Conservation (phyloP, 2,888 invertebrate species). For the Phania funesta region DNA sequence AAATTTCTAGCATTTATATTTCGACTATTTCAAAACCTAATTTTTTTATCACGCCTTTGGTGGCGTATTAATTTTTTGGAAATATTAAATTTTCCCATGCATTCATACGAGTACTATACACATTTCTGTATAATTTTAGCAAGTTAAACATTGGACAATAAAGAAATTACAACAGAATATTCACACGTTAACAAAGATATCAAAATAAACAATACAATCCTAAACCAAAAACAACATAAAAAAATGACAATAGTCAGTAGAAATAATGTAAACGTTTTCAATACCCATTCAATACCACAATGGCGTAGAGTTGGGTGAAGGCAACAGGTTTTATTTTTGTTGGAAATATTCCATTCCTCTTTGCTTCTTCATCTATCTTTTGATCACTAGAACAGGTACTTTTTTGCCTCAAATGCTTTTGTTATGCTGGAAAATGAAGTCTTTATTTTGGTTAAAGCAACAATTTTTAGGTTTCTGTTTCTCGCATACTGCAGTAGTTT, state of each 20-base stretch:
- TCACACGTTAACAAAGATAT: constrained; percentile 60
- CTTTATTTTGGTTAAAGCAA: constrained; percentile 16
- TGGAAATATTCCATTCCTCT: constrained; percentile 15
- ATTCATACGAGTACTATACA: background rate
- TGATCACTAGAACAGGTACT: constrained; percentile 42
- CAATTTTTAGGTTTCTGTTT: background rate
- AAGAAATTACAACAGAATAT: constrained; percentile 28
- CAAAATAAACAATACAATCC: constrained; percentile 51
- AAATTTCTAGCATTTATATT: too few relatives aligned
- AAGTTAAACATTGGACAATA: constrained; percentile 5
- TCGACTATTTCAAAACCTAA: too few relatives aligned
- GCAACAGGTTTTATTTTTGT: constrained; percentile 48
- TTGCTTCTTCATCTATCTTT: background rate
- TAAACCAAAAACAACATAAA: constrained; percentile 19
- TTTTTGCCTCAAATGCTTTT: constrained; percentile 40
- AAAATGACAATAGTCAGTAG: constrained; percentile 46
- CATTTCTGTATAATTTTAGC: constrained; percentile 41
- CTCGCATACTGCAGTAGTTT: background rate
- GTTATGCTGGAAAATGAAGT: background rate
- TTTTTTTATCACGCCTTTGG: constrained; percentile 47
- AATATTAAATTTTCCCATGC: constrained; percentile 36
- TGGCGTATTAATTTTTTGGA: constrained; percentile 9
- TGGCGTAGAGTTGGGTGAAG: background rate
- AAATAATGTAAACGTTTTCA: constrained; percentile 39
- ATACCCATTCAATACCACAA: constrained; percentile 26